Percentiles rank a stretch among this genome's conserved stretches.
Evolutionary conservation across 1,140 invertebrate genomes (phyloP).

Genomic region (Procambarus clarkii): DNA sequence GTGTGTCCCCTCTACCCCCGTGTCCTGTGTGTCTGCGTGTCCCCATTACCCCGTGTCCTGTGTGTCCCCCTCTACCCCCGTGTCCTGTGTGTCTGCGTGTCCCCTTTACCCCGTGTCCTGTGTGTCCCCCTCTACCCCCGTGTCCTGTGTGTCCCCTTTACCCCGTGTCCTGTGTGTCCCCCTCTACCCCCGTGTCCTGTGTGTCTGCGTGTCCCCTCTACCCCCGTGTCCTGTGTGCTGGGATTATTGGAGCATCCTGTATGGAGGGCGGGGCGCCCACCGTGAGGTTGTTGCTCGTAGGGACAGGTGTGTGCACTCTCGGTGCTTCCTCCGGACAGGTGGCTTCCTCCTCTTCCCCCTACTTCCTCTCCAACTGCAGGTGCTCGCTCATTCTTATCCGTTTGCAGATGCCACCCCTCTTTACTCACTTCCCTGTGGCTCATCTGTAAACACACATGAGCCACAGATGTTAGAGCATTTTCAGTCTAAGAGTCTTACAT

Average conservation of each 20-base stretch:
- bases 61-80: not conserved
- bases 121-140: not conserved
- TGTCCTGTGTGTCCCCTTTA: not conserved
- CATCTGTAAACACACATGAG: too few species aligned
- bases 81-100: conserved; percentile 4
- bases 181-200: not conserved
- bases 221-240: not conserved
- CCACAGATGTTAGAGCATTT: too few species aligned
- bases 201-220: not conserved
- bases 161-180: conserved; percentile 7
- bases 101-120: conserved; percentile 32
- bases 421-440: too few species aligned
- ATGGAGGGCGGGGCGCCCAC: not conserved
- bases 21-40: not conserved
- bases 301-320: conserved; percentile 11
- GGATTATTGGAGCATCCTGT: conserved; percentile 29
- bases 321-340: too few species aligned
- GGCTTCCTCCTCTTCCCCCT: too few species aligned
- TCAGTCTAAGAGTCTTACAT: too few species aligned
- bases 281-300: not conserved
- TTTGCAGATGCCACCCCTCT: too few species aligned
- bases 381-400: too few species aligned
- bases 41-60: not conserved
- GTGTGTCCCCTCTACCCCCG: not conserved
- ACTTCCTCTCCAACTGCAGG: too few species aligned